phyloP scores from a whole-genome alignment of 2,888 invertebrate species.

The Neelides folsomi region DNA sequence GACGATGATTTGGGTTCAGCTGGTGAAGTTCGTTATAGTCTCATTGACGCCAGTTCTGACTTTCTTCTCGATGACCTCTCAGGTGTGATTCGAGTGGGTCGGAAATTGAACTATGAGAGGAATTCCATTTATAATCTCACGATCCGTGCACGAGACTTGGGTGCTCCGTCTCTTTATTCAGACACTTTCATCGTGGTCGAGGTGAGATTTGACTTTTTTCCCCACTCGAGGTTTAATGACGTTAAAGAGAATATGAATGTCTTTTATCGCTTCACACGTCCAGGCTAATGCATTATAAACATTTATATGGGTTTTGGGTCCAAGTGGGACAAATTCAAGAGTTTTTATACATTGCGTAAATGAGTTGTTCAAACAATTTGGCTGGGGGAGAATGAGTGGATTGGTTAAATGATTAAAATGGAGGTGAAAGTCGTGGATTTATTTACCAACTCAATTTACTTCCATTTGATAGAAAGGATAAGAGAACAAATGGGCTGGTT shows the following conservation, averaged over 20 bases:
- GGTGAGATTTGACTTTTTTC: conserved; percentile 38
- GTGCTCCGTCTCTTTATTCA: conserved; percentile 63
- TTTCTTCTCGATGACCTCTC: conserved; percentile 74
- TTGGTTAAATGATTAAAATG: no score
- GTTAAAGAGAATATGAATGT: not conserved
- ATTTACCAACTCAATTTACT: no score
- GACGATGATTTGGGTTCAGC: conserved; percentile 77
- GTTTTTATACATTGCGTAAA: no score
- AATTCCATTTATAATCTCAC: conserved; percentile 77
- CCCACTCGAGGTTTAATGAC: not conserved
- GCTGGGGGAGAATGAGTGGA: no score
- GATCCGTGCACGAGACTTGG: conserved; percentile 72
- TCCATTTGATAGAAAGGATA: no score
- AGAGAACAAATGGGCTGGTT: no score
- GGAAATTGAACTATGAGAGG: conserved; percentile 72
- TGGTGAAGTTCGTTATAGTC: conserved; percentile 65
- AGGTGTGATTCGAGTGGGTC: conserved; percentile 69
- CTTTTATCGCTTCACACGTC: not conserved
- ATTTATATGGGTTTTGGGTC: no score
- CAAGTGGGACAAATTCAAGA: no score
- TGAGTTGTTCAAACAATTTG: no score
- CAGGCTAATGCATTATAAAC: no score
- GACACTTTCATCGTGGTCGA: conserved; percentile 67
- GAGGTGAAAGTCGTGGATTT: no score
- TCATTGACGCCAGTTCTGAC: conserved; percentile 49